These are phyloP conservation scores for Leucophora obtusa DNA, from an alignment of 2,888 invertebrate species.

Conservation along the genomic window DNA sequence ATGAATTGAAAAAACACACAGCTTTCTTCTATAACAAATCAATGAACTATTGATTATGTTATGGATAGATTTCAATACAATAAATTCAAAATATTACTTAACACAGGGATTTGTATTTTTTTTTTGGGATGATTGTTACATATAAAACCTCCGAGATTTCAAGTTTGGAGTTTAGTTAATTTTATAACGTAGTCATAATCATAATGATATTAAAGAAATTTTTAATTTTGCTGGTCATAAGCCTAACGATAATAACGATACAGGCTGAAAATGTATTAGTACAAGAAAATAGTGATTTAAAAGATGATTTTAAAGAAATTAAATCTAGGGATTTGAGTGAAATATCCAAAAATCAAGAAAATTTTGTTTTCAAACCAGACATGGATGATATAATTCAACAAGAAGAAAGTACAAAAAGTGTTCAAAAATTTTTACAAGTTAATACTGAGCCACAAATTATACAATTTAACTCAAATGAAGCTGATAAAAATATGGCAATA, in stretches of 20 bases:
- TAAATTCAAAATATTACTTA: slow-evolving; percentile 24
- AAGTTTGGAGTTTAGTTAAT: slow-evolving; percentile 48
- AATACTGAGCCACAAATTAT: background rate
- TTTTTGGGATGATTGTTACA: background rate
- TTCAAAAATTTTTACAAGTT: background rate
- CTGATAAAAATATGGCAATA: too few relatives aligned
- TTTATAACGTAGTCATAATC: slow-evolving; percentile 23
- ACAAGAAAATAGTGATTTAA: background rate
- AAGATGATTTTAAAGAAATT: background rate
- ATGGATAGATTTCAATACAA: background rate
- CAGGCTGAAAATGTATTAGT: background rate
- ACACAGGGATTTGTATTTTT: background rate
- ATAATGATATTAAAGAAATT: slow-evolving; percentile 38
- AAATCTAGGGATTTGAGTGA: background rate
- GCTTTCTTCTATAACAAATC: slow-evolving; percentile 27
- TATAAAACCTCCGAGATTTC: slow-evolving; percentile 35
- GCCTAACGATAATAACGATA: background rate
- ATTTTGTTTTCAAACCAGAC: background rate
- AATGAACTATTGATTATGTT: slow-evolving; percentile 22
- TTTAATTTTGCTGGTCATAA: background rate
- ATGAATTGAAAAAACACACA: background rate
- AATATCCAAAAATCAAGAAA: too few relatives aligned
- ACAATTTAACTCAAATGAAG: background rate
- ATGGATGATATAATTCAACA: background rate
- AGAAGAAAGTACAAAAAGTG: background rate